Percentiles rank a stretch among this genome's conserved stretches.
These are phyloP conservation scores for Aspidiotus destructor DNA, from an alignment of 2,888 invertebrate species.

Conservation along the genomic window DNA sequence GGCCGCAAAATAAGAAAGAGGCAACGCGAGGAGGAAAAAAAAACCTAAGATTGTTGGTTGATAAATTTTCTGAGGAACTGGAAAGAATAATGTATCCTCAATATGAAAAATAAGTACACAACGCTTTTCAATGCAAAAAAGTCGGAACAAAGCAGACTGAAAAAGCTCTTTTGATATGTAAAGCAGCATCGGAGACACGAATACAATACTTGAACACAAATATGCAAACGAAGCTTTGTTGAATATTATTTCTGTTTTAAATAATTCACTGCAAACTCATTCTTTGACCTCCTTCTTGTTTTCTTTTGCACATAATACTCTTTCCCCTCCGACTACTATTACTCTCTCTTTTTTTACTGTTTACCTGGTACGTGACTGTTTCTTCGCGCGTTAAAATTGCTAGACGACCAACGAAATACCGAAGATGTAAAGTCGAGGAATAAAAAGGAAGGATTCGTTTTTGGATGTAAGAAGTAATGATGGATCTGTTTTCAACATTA, in stretches of 20 bases:
- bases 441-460: background rate
- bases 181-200: conserved; percentile 23
- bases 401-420: too few relatives aligned
- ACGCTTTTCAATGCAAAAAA: conserved; percentile 17
- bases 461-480: background rate
- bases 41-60: conserved; percentile 10
- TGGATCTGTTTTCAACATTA: conserved; percentile 1
- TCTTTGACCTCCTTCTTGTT: conserved; percentile 24
- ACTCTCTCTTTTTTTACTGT: background rate
- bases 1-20: conserved; percentile 4
- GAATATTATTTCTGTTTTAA: conserved; percentile 26
- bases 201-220: conserved; percentile 21
- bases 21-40: background rate
- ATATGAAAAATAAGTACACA: conserved; percentile 19
- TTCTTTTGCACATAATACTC: conserved; percentile 13
- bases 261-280: conserved; percentile 21
- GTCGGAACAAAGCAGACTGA: background rate
- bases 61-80: conserved; percentile 12
- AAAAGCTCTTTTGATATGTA: conserved; percentile 26
- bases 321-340: background rate
- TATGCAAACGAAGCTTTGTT: conserved; percentile 26
- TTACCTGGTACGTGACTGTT: conserved; percentile 15
- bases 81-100: conserved; percentile 9
- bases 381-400: background rate
- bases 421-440: background rate